Evolutionary conservation across 2,888 invertebrate species (phyloP), one percentile per base, ranked within the genome.

Genomic region (Limnephilus lunatus): DNA sequence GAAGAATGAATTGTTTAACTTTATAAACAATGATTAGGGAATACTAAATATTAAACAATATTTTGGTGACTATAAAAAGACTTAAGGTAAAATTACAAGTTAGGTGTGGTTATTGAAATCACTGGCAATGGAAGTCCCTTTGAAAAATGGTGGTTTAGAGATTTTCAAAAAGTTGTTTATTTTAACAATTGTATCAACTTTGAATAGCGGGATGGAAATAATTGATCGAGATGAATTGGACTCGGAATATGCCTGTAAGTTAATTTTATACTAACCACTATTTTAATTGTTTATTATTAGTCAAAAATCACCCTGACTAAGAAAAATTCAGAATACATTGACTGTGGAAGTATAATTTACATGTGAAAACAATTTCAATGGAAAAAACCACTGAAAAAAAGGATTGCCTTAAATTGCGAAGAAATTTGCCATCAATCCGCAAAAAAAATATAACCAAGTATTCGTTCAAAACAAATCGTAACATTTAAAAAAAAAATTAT

Each of bases 1-100:
- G 35, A 35, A 19, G 19, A 83, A 39, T 32, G 35, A 25, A 83
- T 83, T 83, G 83, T 83, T 83, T 83, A 25, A 83, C 32, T 15
- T 83, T 39, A 32, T 39, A 83, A 83, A 83, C 83, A 83, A 14
- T 83, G 83, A 83, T 83, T 83, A 68, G 83, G 83, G 32, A 32
- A 12, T 30, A 83, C 2, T 14, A 31, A 19, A 35, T 35, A 15
- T 19, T 35, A 83, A 83, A 83, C 35, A 83, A 25, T 39, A 83
- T 32, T 25, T 25, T 35, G 35, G 25, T n/a, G 35, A 39, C 35
- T 35, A 35, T 83, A 35, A 83, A 83, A 83, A 32, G 35, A 25
- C 31, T 32, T 19, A 35, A 25, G 35, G 12, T 7, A 25, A 32
- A 32, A 32, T 32, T 11, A 32, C 2, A 14, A 25, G 35, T 32